Evolutionary conservation across 2,113 vertebrate genomes (phyloP).

Genomic region (Thunnus thynnus): DNA sequence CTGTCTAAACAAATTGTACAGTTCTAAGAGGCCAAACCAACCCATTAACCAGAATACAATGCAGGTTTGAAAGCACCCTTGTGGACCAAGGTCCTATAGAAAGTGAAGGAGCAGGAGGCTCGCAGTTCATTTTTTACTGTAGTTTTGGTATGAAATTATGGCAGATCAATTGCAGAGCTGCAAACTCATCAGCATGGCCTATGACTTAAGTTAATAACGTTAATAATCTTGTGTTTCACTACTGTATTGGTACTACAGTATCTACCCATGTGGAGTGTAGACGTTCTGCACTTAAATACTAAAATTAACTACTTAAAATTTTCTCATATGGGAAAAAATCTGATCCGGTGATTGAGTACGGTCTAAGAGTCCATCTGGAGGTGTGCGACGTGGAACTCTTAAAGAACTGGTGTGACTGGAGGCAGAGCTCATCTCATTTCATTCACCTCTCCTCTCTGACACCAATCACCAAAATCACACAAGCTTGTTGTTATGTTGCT

Average conservation of each 20-base stretch:
- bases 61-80: too few species aligned
- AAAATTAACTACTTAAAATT: neutral
- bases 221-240: neutral
- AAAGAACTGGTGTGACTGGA: neutral
- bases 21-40: too few species aligned
- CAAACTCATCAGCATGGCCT: neutral
- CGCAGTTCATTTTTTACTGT: neutral
- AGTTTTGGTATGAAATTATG: neutral
- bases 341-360: too few species aligned
- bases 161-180: neutral
- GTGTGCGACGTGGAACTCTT: neutral
- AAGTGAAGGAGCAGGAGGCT: neutral
- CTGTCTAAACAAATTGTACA: too few species aligned
- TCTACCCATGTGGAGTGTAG: too few species aligned
- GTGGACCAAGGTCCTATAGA: too few species aligned
- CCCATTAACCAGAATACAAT: too few species aligned
- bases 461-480: conserved; percentile 37
- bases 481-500: conserved; percentile 54
- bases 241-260: neutral
- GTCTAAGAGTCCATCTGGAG: neutral
- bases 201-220: neutral
- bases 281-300: neutral
- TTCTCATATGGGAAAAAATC: neutral
- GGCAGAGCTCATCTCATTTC: conserved; percentile 32
- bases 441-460: conserved; percentile 18